Evolutionary conservation across 30 jellyfish, hydroid and myxozoan species (phyloP).

Genomic region (Calvadosia cruxmelitensis): DNA sequence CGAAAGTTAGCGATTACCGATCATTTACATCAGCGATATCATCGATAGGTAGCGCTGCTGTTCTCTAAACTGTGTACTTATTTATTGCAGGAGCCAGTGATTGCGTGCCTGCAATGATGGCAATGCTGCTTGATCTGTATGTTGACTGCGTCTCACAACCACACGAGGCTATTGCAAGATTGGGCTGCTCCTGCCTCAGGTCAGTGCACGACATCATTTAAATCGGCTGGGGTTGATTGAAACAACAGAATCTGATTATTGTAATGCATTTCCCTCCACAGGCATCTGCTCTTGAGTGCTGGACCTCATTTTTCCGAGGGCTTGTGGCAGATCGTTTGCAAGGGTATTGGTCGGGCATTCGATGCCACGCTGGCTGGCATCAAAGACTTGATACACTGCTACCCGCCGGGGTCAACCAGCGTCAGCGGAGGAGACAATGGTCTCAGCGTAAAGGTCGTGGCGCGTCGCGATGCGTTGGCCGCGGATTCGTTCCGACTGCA

Average conservation of each 20-base stretch:
- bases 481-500: conserved; percentile 50
- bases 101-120: conserved; percentile 83
- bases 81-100: conserved; percentile 68
- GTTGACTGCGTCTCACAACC: conserved; percentile 91
- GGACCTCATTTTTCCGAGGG: conserved; percentile 95
- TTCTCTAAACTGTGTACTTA: background rate
- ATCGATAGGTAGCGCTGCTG: too few relatives aligned
- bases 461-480: conserved; percentile 60
- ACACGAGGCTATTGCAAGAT: conserved; percentile 82
- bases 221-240: background rate
- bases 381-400: conserved; percentile 54
- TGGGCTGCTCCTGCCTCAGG: conserved; percentile 95
- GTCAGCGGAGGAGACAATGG: conserved; percentile 87
- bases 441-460: conserved; percentile 78
- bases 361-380: conserved; percentile 69
- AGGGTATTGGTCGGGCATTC: conserved; percentile 51
- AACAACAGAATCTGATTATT: background rate
- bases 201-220: too few relatives aligned
- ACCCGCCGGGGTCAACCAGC: conserved; percentile 59
- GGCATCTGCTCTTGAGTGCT: conserved; percentile 85
- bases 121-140: conserved; percentile 61
- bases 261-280: background rate
- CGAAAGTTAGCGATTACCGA: too few relatives aligned
- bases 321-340: conserved; percentile 90
- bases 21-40: too few relatives aligned